Base-by-base conservation (phyloP, 2,888 invertebrate genomes). In the Diaprepes abbreviatus region DNA sequence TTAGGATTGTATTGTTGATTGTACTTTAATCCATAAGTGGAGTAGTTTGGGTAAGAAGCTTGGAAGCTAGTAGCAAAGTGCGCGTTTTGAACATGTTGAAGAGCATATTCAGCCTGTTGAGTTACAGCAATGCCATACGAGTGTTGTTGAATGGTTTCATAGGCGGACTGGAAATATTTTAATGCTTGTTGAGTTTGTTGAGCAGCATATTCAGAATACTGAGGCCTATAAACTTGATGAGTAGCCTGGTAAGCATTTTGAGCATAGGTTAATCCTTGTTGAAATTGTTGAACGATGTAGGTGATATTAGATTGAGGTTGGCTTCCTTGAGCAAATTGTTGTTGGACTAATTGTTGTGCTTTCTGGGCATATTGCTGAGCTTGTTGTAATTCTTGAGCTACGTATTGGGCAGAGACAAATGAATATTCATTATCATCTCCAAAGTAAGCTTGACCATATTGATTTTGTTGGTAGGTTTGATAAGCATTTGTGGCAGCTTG, bases 291-390 rank as follows among this genome's bases (percentile, higher is more conserved):
- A 17, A 28, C 12, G 7, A 52, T 4, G 16, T 31, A 31, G 7
- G 16, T 33, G 31, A 16, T 1, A 31, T 7, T 14, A 5, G 14
- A 9, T 12, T 24, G 3, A 21, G 52, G 52, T 16, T 10, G 7
- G n/a, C 9, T 24, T 3, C 1, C 3, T 38, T 16, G 14, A 38
- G 6, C 38, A 38, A 16, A 3, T 38, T 38, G 38, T 1, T 16
- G 6, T 12, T 38, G 38, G 1, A 38, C 12, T 5, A 16, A 1
- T 31, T 63, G 38, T 12, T 57, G 24, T 2, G 43, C 52, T 24
- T 28, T 48, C 50, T 69, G 38, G 14, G 31, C 54, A 14, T 69
- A 64, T n/a, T 69, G 59, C 10, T 60, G 40, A 36, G 65, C 70
- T 48, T 60, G 60, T 24, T 35, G n/a, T 19, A 68, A 50, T 12